Percentiles rank a stretch among this genome's conserved stretches.
phyloP scores from a whole-genome alignment of 1,140 invertebrate species.

The Nebria ingens region DNA sequence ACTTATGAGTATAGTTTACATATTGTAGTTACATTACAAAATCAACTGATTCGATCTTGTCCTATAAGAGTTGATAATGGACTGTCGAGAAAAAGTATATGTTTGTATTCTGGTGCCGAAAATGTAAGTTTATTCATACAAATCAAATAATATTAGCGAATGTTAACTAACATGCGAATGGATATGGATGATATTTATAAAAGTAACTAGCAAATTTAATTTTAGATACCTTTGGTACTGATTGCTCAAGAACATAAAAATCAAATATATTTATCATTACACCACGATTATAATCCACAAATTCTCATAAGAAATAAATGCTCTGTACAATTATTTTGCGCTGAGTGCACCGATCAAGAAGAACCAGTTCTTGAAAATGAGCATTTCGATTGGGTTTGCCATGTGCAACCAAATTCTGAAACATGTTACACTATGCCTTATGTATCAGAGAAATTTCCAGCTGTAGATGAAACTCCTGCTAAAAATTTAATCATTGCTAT shows the following conservation, averaged over 20 bases:
- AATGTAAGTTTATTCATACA: slow-evolving; percentile 24
- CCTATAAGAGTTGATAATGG: slow-evolving; percentile 41
- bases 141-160: too few relatives aligned
- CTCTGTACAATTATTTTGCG: slow-evolving; percentile 24
- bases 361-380: slow-evolving; percentile 22
- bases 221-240: slow-evolving; percentile 37
- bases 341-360: slow-evolving; percentile 21
- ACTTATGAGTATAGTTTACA: slow-evolving; percentile 30
- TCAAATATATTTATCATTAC: slow-evolving; percentile 45
- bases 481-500: slow-evolving; percentile 24
- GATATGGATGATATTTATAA: too few relatives aligned
- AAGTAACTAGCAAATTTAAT: too few relatives aligned
- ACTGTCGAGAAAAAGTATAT: slow-evolving; percentile 34
- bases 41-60: slow-evolving; percentile 39
- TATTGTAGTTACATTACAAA: slow-evolving; percentile 34
- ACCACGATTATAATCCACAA: slow-evolving; percentile 44
- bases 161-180: too few relatives aligned
- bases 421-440: slow-evolving; percentile 33
- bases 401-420: slow-evolving; percentile 19
- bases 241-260: slow-evolving; percentile 44
- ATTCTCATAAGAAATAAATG: slow-evolving; percentile 29
- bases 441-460: slow-evolving; percentile 31
- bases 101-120: slow-evolving; percentile 27
- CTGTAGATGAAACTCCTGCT: slow-evolving; percentile 22
- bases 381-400: slow-evolving; percentile 30